phyloP scores from a whole-genome alignment of 2,113 vertebrate species.

The Panthera uncia region DNA sequence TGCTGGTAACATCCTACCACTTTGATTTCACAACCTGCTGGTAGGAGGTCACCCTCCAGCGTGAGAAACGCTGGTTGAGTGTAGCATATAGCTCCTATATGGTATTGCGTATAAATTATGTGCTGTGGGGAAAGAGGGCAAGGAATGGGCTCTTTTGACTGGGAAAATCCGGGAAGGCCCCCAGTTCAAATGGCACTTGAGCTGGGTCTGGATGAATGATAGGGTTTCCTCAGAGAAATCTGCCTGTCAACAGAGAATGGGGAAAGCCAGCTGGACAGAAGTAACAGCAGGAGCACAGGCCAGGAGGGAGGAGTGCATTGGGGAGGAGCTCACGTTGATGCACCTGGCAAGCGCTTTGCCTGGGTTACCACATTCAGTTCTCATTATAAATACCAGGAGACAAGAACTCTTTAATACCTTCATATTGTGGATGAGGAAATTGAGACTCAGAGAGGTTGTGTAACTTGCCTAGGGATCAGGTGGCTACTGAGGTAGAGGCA shows the following conservation, averaged over 20 bases:
- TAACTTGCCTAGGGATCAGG: background rate
- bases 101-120: background rate
- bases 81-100: background rate
- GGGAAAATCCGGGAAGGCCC: background rate
- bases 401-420: background rate
- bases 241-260: background rate
- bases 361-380: background rate
- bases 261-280: background rate
- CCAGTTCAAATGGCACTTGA: slow-evolving; percentile 18
- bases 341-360: accelerated
- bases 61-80: background rate
- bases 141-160: background rate
- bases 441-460: background rate
- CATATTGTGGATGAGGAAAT: background rate
- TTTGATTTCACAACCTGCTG: background rate
- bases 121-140: background rate
- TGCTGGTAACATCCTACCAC: background rate
- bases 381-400: background rate
- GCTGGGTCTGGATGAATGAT: background rate
- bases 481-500: background rate
- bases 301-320: accelerated
- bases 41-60: background rate
- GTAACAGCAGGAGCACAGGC: accelerated
- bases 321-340: accelerated
- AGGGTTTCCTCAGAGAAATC: background rate